Evolutionary conservation across 37 sponge, comb jelly and placozoan genomes (phyloP), one percentile per base, ranked within the genome.

Genomic region (Spongilla lacustris): DNA sequence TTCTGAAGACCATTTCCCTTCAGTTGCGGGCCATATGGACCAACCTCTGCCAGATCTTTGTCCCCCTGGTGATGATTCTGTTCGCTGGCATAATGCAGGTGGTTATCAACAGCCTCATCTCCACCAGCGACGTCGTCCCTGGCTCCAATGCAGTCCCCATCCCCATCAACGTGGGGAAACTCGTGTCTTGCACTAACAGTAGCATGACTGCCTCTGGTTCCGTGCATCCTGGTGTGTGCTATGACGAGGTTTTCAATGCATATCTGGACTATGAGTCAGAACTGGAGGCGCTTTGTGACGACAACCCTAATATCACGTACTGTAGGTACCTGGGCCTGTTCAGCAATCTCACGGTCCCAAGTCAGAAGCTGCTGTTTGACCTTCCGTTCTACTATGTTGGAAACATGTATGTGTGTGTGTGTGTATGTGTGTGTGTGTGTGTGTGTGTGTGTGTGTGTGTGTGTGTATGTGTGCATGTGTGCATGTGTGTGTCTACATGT

Each of bases 61-160:
- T 85, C 80, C 94, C 94, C 1, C 27, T 88, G 4, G 73, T 90
- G 30, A 84, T 94, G 78, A 74, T 94, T 28, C 23, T 36, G 24
- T 88, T 94, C 79, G 91, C 88, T 0, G 94, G 94, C 3, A 49
- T 94, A 67, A 88, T 94, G 81, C 94, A 94, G 75, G 58, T 94
- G 25, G 80, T 94, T 37, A 50, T 89, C 69, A 94, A 94, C 74
- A 58, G 58, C 58, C 58, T 58, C 58, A 27, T 49, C 30, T 69
- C 91, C 22, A 71, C 91, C 13, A 34, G 29, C 25, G 32, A 32
- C 48, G 74, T 73, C 13, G 74, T 90, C 23, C 94, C 94, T 0
- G 94, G 94, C 4, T 80, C 85, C 19, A 79, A 81, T 17, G 48
- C 77, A 0, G 27, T 87, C 25, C 78, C 73, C 26, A 50, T 89